Conservation (phyloP, 2,113 vertebrate species). For the Grammomys dolichurus region DNA sequence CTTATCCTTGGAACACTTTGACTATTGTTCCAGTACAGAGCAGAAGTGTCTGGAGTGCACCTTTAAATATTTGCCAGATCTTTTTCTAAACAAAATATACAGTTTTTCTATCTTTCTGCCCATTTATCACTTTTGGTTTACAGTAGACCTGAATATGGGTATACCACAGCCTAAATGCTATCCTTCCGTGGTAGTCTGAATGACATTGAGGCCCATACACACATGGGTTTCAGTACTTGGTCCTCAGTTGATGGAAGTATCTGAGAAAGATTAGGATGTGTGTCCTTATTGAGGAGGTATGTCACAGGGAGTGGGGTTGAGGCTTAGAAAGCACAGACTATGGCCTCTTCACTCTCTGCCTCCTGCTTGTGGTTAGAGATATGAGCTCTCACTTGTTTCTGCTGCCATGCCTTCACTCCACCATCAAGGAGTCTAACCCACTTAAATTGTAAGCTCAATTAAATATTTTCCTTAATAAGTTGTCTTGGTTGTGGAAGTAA, state of each 20-base stretch:
- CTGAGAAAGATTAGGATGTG: not conserved
- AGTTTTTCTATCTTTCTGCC: not conserved
- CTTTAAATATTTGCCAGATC: not conserved
- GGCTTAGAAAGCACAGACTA: not conserved
- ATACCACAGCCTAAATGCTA: too few relatives aligned
- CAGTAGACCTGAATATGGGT: not conserved
- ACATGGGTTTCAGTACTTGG: not conserved
- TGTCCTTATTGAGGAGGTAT: too few relatives aligned
- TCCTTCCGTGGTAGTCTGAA: too few relatives aligned
- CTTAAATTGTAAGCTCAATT: not conserved
- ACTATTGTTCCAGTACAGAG: not conserved
- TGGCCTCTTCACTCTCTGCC: not conserved
- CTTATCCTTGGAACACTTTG: not conserved
- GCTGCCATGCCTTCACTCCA: not conserved
- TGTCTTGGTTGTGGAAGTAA: not conserved
- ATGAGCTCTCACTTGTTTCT: not conserved
- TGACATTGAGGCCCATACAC: not conserved
- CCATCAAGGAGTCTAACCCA: not conserved
- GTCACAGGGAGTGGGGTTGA: too few relatives aligned
- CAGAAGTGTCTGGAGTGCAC: not conserved
- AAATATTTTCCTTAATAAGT: not conserved
- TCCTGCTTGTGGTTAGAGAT: not conserved
- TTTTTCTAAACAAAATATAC: not conserved
- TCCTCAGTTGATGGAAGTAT: not conserved
- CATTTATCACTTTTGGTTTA: not conserved